Conservation (phyloP, 2,888 invertebrate genomes). For the Hipparchia semele region DNA sequence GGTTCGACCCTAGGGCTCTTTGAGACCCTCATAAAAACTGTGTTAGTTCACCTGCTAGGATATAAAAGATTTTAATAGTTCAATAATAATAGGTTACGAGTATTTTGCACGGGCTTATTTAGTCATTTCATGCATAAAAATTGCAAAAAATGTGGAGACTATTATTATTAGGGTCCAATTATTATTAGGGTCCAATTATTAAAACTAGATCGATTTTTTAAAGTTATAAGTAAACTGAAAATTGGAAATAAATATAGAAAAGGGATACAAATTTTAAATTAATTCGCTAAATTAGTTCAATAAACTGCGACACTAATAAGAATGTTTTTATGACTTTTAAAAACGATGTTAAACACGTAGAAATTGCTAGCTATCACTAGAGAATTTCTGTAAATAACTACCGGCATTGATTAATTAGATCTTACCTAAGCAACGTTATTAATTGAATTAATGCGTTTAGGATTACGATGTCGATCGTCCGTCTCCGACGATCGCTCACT, state of each 20-base stretch:
- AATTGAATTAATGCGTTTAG: conserved; percentile 7
- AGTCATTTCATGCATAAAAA: not conserved
- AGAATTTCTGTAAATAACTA: not conserved
- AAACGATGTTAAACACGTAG: too few relatives aligned
- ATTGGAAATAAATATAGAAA: too few relatives aligned
- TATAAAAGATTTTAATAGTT: conserved; percentile 17
- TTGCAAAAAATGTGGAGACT: not conserved
- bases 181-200: not conserved
- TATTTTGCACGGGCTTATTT: not conserved
- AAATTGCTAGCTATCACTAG: too few relatives aligned
- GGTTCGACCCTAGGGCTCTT: conserved; percentile 37
- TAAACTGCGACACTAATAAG: too few relatives aligned
- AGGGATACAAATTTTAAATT: too few relatives aligned
- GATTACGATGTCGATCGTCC: conserved; percentile 17
- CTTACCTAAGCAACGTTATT: conserved; percentile 10
- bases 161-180: not conserved
- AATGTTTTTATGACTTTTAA: too few relatives aligned
- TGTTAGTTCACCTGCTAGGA: conserved; percentile 12
- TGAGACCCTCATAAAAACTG: conserved; percentile 2
- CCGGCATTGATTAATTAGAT: not conserved
- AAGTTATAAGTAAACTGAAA: too few relatives aligned
- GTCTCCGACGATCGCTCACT: not conserved
- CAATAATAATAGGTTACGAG: not conserved
- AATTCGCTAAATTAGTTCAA: too few relatives aligned
- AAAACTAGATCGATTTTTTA: not conserved